Conservation (phyloP, 2,888 invertebrate genomes). For the Bombylius major region DNA sequence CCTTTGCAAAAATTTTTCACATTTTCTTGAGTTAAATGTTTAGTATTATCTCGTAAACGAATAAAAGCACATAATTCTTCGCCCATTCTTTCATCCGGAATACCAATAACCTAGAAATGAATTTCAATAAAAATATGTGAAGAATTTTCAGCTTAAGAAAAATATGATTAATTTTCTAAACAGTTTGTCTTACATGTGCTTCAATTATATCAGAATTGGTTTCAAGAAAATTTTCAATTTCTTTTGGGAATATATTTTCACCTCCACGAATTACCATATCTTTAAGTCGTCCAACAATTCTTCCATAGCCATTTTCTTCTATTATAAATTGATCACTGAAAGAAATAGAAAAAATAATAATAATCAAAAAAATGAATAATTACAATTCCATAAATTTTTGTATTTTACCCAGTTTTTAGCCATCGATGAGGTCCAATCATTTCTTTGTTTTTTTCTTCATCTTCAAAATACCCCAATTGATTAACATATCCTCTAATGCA, state of each 20-base stretch:
- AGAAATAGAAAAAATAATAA: neutral
- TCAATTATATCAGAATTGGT: slow-evolving; percentile 56
- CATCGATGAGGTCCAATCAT: slow-evolving; percentile 52
- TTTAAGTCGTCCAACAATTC: slow-evolving; percentile 57
- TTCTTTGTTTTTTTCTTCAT: slow-evolving; percentile 55
- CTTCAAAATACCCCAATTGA: slow-evolving; percentile 65
- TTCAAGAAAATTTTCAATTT: slow-evolving; percentile 60
- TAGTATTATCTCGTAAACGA: slow-evolving; percentile 38
- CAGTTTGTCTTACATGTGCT: slow-evolving; percentile 41
- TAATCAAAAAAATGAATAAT: neutral
- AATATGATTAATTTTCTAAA: neutral
- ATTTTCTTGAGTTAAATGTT: slow-evolving; percentile 40
- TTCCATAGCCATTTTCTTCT: slow-evolving; percentile 50
- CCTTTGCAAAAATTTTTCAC: slow-evolving; percentile 50
- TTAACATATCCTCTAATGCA: slow-evolving; percentile 55
- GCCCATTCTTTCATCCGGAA: slow-evolving; percentile 56
- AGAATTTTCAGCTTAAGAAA: too few species aligned
- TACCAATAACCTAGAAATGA: slow-evolving; percentile 46
- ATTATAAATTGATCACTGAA: slow-evolving; percentile 44
- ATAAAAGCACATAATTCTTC: slow-evolving; percentile 59
- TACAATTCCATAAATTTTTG: neutral
- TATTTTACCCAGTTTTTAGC: slow-evolving; percentile 57
- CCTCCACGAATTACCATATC: slow-evolving; percentile 70
- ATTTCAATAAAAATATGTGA: neutral
- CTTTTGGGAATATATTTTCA: slow-evolving; percentile 71